Base-by-base conservation (phyloP, 1,140 invertebrate genomes). In the Aphelinus certus region DNA sequence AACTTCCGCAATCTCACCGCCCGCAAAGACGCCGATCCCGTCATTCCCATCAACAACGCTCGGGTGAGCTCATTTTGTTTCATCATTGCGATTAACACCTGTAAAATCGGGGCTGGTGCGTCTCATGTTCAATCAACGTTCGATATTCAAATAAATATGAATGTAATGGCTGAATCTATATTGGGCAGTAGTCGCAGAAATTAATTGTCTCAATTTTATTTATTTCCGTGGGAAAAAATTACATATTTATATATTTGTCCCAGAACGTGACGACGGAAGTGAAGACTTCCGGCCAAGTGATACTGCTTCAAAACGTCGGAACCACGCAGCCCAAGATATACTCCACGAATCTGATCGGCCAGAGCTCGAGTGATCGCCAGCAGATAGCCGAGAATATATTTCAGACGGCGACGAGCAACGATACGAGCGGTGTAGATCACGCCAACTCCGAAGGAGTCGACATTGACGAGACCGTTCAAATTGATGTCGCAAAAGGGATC, bases 281-380 rank as follows among this genome's bases (percentile, higher is more conserved):
- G 26, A 70, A 58, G 0, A n/a, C 73, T 2, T 73, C 76, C 7
- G 74, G 73, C 7, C 73, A 73, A 42, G 69, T 81, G 10, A 80
- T 82, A 2, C 81, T 80, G 7, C 55, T 82, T 1, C 80, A 81
- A 48, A 80, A 78, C 69, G 60, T 80, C 26, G 6, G 7, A 4
- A 53, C n/a, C 4, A 53, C 71, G 7, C 62, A 65, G 45, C 48
- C 75, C 3, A 63, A 75, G 46, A 69, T 75, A 56, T 63, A 49
- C 7, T 53, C 72, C 7, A 56, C 49, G 1, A 68, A 62, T 57
- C 1, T 72, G 3, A 66, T 73, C 7, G 46, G 51, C 2, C 65
- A 48, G 10, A 45, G 49, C 7, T 26, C 67, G 7, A 0, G 26
- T 26, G 26, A 26, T 26, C 26, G 26, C 26, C 26, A 26, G 26